Conservation (phyloP, 2,888 invertebrate species). For the Rhogogaster chlorosoma region DNA sequence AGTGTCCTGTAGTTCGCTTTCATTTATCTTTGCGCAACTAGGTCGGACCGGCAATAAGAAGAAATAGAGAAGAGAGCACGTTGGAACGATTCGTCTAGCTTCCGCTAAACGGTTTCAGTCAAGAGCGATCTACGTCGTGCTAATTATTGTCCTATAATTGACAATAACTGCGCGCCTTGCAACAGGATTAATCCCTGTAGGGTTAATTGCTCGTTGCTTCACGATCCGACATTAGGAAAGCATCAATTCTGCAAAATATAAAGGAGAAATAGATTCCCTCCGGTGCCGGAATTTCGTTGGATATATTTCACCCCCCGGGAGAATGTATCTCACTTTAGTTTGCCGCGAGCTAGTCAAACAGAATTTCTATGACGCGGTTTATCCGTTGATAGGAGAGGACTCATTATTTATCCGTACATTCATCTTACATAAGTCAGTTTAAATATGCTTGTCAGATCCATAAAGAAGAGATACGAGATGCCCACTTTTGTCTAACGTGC, state of each 20-base stretch:
- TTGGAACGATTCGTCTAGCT: slow-evolving; percentile 30
- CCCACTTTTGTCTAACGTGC: neutral
- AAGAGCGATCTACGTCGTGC: slow-evolving; percentile 15
- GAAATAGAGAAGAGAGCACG: neutral
- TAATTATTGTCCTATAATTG: slow-evolving; percentile 37
- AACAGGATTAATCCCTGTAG: slow-evolving; percentile 4
- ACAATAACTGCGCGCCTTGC: slow-evolving; percentile 31
- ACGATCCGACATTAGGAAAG: neutral
- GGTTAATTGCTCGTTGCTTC: slow-evolving; percentile 13
- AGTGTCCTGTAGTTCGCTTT: slow-evolving; percentile 1
- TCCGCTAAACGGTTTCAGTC: slow-evolving; percentile 39
- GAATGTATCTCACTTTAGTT: neutral
- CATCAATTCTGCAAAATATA: neutral
- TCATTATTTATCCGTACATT: neutral
- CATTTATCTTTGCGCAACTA: slow-evolving; percentile 23
- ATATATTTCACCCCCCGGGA: neutral
- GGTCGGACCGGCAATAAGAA: slow-evolving; percentile 13
- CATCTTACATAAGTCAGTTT: neutral
- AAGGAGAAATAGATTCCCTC: neutral
- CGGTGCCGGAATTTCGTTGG: neutral
- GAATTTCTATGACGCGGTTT: neutral
- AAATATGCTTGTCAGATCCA: neutral
- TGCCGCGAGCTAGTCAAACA: neutral
- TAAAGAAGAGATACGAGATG: neutral
- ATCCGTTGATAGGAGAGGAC: neutral